Evolutionary conservation across 2,797 vertebrate species (phyloP).

Genomic region (Phoebastria nigripes): DNA sequence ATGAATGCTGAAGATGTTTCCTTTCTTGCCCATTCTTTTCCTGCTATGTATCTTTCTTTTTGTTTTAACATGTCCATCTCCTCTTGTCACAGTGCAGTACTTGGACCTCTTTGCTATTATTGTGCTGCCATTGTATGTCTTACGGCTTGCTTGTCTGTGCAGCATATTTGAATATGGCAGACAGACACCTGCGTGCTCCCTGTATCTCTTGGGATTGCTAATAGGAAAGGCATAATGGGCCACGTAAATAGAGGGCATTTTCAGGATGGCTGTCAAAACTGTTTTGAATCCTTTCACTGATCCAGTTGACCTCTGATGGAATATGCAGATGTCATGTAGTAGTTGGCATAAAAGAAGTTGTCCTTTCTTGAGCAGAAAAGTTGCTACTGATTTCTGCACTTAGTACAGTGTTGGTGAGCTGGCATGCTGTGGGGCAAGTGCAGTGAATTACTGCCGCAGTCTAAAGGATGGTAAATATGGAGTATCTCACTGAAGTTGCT

Average conservation of each 20-base stretch:
- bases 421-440: neutral
- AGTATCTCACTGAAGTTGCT: neutral
- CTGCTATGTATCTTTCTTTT: neutral
- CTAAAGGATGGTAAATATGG: neutral
- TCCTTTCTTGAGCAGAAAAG: neutral
- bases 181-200: neutral
- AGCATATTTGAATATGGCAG: neutral
- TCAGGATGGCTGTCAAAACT: neutral
- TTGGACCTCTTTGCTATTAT: neutral
- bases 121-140: neutral
- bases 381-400: neutral
- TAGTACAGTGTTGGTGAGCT: neutral
- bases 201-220: neutral
- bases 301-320: neutral
- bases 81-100: neutral
- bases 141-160: neutral
- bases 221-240: neutral
- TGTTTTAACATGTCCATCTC: neutral
- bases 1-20: neutral
- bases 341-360: neutral
- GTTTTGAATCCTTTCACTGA: neutral
- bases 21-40: neutral
- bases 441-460: neutral
- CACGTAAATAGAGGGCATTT: neutral
- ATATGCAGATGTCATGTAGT: neutral